Base-by-base conservation (phyloP, 2,888 invertebrate genomes). In the Pemphredon lugubris region DNA sequence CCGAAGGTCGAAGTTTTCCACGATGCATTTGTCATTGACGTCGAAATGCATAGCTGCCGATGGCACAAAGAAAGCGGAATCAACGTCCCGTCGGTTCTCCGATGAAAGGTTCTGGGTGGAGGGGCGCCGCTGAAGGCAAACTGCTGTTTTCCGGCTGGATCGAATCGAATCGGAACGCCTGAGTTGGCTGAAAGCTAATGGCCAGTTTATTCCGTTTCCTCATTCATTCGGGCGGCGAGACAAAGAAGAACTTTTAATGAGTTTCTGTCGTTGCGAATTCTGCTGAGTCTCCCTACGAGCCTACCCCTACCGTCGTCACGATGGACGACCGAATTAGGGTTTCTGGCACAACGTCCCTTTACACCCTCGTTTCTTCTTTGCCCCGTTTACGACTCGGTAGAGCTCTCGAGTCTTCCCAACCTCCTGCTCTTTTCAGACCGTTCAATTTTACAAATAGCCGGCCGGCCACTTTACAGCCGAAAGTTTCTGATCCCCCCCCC, bases 131-230 rank as follows among this genome's bases (percentile, higher is more conserved):
- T 32, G 40, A 61, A 18, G 37, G 45, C 42, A 39, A 59, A 59
- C 47, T 34, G 40, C 40, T 44, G 44, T 47, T 69, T 75, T 39
- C 45, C 50, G 34, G 32, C 18, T 13, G 32, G 37, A 39, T 65
- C 42, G 45, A 66, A 66, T 51, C 48, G 45, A 40, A 53, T 60
- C 20, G 60, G 61, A 69, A 65, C 14, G 58, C 53, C 50, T 26
- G 51, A 64, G 64, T 65, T 60, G 18, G 37, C 54, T 54, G 20
- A 53, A 61, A 61, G 53, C 55, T 66, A 66, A 77, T 71, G 57
- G 55, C 54, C 40, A 51, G 48, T 66, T 67, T 67, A 70, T 70
- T 77, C 61, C 51, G 50, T 55, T 69, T 54, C 45, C 37, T 48
- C 51, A 11, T 54, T 47, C 20, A 26, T 48, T n/a, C 45, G 42